Base-by-base conservation (phyloP, 2,888 invertebrate genomes). In the Leptura quadrifasciata region DNA sequence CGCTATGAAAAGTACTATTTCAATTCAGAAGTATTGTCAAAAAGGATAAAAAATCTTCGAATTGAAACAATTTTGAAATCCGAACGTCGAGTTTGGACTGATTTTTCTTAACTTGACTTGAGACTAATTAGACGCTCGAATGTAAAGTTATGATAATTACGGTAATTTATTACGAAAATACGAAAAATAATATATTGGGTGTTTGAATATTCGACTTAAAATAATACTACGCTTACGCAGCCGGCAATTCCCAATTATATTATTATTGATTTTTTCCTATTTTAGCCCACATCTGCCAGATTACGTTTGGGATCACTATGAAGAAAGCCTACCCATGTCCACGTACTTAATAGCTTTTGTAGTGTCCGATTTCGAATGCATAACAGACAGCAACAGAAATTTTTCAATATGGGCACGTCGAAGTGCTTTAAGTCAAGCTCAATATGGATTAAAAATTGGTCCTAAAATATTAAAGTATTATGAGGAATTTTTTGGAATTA, bases 321-420 rank as follows among this genome's bases (percentile, higher is more conserved):
- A 93, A 10, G 93, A 93, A 83, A 95, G 96, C 0, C 90, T 96
- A 0, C 95, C 94, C 15, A 97, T 97, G 96, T 95, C 95, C n/a
- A 96, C 96, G 0, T 97, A 97, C 85, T 90, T 97, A 52, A 94
- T 97, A 4, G 97, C 97, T 0, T 96, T 95, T 84, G 93, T 95
- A 0, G 93, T 97, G 15, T 94, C 94, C 0, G 95, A 96, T 87
- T 96, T 95, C 83, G 92, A 90, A 8, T 90, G 89, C 69, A 91
- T 92, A 85, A 87, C 88, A 0, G 90, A 91, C 69, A 91, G 92
- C 0, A 85, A 91, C 81, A 91, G 92, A 0, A 85, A 91, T 81
- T 93, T 94, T 83, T 91, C 92, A 0, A 93, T 95, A 0, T 95
- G 95, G 95, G 92, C 95, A 0, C 89, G 95, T 27, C 90, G 91